Percentiles rank a stretch among this genome's conserved stretches.
These are phyloP conservation scores for Sebastes elongatus DNA, from an alignment of 2,797 vertebrate species.

Conservation along the genomic window DNA sequence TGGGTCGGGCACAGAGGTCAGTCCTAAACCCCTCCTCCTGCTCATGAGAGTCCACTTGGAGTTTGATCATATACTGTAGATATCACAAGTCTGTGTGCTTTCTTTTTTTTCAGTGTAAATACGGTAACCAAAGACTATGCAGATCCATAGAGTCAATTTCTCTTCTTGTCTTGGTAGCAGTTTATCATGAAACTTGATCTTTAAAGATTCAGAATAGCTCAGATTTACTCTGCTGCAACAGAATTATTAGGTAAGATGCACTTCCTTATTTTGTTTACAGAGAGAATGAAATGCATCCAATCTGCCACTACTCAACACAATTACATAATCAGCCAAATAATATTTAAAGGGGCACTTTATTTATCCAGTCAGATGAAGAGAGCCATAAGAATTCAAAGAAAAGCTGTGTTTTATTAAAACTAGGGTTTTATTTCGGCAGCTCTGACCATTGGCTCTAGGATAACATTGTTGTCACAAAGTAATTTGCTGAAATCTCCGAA, in stretches of 20 bases:
- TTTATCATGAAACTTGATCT: background rate
- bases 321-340: background rate
- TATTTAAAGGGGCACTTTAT: background rate
- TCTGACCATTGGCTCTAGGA: background rate
- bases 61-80: background rate
- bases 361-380: background rate
- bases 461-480: background rate
- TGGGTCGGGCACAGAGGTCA: slow-evolving; percentile 92
- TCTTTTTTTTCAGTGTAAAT: background rate
- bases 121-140: background rate
- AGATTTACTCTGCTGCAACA: background rate
- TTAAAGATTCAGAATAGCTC: background rate
- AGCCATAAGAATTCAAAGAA: background rate
- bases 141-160: background rate
- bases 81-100: background rate
- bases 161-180: background rate
- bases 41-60: background rate
- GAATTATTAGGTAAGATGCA: background rate
- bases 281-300: background rate
- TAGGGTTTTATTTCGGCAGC: background rate
- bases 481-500: background rate
- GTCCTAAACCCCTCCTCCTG: background rate
- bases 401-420: background rate
- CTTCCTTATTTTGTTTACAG: background rate
- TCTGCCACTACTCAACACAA: background rate